Conservation (phyloP, 1,140 invertebrate genomes). For the Orussus abietinus region DNA sequence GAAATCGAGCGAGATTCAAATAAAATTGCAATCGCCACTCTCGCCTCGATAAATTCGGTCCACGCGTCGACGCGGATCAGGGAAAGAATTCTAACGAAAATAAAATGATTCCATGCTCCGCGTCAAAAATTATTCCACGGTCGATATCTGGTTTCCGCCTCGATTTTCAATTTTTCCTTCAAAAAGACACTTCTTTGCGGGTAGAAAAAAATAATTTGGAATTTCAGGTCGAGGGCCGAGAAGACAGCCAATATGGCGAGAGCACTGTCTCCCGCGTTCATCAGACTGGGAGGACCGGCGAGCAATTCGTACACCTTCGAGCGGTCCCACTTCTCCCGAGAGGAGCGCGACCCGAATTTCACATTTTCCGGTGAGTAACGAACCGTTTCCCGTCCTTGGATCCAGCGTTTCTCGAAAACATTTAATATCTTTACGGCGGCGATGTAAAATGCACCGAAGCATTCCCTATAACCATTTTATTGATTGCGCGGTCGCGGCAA, state of each 20-base stretch:
- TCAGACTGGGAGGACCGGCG: slow-evolving; percentile 59
- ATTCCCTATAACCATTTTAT: too few species aligned
- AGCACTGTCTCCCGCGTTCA: slow-evolving; percentile 58
- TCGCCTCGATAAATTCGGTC: too few species aligned
- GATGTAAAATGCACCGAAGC: too few species aligned
- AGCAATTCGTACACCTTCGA: slow-evolving; percentile 53
- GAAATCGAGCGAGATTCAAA: too few species aligned
- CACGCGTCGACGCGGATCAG: too few species aligned
- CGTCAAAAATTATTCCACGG: slow-evolving; percentile 7
- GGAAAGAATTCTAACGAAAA: slow-evolving; percentile 9
- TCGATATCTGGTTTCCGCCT: neutral
- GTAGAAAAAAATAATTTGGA: neutral
- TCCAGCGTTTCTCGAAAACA: too few species aligned
- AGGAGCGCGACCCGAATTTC: slow-evolving; percentile 13
- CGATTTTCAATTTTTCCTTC: neutral
- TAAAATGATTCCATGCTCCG: too few species aligned
- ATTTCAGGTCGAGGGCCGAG: too few species aligned
- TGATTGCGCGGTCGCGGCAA: too few species aligned
- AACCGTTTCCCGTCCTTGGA: too few species aligned
- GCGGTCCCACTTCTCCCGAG: slow-evolving; percentile 37
- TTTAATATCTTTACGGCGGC: too few species aligned
- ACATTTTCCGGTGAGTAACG: slow-evolving; percentile 36
- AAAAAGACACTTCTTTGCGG: slow-evolving; percentile 7
- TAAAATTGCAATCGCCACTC: too few species aligned
- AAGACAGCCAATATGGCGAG: slow-evolving; percentile 53